Conservation (phyloP, 2,113 vertebrate genomes). For the Rostratula benghalensis region DNA sequence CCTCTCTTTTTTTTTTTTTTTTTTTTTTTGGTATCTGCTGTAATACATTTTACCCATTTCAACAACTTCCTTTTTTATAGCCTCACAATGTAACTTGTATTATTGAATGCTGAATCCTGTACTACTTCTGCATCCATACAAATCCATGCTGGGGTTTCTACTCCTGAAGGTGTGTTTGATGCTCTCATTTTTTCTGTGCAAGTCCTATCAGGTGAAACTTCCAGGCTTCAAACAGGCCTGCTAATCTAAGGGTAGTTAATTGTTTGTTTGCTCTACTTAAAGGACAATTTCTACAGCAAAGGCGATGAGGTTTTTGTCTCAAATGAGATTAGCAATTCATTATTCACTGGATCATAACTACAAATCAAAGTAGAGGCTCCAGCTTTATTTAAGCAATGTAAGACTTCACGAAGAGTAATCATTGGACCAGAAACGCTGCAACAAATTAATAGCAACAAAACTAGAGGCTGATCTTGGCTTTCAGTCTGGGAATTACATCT, state of each 20-base stretch:
- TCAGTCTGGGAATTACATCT: neutral
- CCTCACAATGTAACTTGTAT: neutral
- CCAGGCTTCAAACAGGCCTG: neutral
- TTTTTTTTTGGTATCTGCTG: neutral
- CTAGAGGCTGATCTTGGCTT: neutral
- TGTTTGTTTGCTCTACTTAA: neutral
- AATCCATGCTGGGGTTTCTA: slow-evolving; percentile 32
- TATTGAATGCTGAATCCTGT: neutral
- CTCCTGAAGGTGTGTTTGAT: slow-evolving; percentile 6
- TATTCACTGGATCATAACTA: neutral
- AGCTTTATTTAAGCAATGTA: neutral
- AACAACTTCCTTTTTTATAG: neutral
- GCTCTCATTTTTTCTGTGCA: neutral
- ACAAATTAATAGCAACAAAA: neutral
- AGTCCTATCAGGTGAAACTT: neutral
- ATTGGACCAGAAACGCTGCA: neutral
- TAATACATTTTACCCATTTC: neutral
- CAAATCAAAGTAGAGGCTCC: neutral
- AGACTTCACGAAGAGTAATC: neutral
- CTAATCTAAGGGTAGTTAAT: neutral
- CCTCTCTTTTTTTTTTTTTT: neutral
- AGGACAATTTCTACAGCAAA: neutral
- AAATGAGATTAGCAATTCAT: neutral
- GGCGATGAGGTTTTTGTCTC: neutral
- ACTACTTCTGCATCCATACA: neutral